Evolutionary conservation across 1,140 invertebrate species (phyloP).

Genomic region (Eueides isabella): DNA sequence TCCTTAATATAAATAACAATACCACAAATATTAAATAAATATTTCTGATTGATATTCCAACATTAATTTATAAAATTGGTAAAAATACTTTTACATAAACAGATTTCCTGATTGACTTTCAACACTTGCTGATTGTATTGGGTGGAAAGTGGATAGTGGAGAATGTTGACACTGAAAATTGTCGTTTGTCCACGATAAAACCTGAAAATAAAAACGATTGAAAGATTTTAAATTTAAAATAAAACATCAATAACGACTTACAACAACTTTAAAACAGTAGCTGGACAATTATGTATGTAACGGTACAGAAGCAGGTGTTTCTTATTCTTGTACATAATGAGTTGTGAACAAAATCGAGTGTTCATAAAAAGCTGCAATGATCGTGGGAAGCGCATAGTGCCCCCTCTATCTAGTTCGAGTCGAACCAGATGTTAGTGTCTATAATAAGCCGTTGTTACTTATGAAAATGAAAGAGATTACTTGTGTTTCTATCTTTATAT

Average conservation of each 20-base stretch:
- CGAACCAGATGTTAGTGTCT: constrained; percentile 51
- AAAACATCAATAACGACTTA: not conserved
- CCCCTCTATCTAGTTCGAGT: constrained; percentile 41
- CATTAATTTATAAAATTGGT: too few relatives aligned
- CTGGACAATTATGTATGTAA: constrained; percentile 10
- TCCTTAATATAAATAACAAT: too few relatives aligned
- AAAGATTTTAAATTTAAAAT: too few relatives aligned
- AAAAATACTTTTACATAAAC: too few relatives aligned
- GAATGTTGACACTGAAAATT: too few relatives aligned
- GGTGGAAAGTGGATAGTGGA: too few relatives aligned
- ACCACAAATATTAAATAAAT: too few relatives aligned
- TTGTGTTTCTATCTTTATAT: not conserved
- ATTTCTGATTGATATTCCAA: too few relatives aligned
- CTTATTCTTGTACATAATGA: constrained; percentile 32
- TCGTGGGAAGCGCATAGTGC: constrained; percentile 44
- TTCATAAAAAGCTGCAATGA: constrained; percentile 41
- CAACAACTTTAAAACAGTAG: not conserved
- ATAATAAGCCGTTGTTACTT: constrained; percentile 47
- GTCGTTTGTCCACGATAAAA: too few relatives aligned
- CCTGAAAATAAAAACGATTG: too few relatives aligned
- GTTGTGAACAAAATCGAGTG: constrained; percentile 32
- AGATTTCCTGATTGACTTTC: too few relatives aligned
- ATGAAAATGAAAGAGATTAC: not conserved
- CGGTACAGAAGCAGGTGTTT: constrained; percentile 33
- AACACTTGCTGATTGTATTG: too few relatives aligned